These are phyloP conservation scores for Lepilemur ruficaudatus DNA, from an alignment of 2,797 vertebrate genomes.

Conservation along the genomic window DNA sequence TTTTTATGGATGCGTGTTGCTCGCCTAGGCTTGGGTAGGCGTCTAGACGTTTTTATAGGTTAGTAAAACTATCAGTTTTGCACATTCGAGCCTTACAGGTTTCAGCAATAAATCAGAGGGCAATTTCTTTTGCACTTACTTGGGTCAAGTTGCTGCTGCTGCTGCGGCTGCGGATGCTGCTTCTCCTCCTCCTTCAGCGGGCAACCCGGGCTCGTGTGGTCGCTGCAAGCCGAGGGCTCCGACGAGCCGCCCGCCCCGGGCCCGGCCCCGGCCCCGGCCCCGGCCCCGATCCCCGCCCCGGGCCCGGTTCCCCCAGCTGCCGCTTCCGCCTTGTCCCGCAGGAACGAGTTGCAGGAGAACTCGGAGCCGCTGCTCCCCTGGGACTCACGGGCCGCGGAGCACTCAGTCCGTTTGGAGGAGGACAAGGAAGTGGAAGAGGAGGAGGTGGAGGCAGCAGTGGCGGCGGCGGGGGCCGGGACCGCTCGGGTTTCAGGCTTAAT, in stretches of 20 bases:
- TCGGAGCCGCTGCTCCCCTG: constrained; percentile 88
- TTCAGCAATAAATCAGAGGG: constrained; percentile 96
- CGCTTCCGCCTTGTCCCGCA: constrained; percentile 84
- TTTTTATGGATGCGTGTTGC: constrained; percentile 89
- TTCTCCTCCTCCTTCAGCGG: constrained; percentile 96
- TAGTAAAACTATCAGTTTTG: constrained; percentile 99
- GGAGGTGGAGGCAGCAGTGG: constrained; percentile 82
- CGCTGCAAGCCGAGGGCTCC: constrained; percentile 89
- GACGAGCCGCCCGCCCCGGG: constrained; percentile 81
- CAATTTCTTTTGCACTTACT: constrained; percentile 96
- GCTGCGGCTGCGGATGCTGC: constrained; percentile 88
- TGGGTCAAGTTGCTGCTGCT: constrained; percentile 94
- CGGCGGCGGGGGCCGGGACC: constrained; percentile 81
- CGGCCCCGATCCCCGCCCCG: constrained; percentile 40
- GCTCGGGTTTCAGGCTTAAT: constrained; percentile 92
- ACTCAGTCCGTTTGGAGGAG: constrained; percentile 87
- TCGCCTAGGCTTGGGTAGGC: constrained; percentile 90
- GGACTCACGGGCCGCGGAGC: constrained; percentile 86
- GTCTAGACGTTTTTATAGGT: constrained; percentile 99
- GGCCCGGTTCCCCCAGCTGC: constrained; percentile 77
- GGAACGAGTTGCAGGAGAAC: constrained; percentile 87
- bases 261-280: constrained; percentile 63
- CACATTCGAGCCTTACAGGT: constrained; percentile 96
- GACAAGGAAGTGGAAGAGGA: constrained; percentile 86
- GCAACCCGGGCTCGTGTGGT: constrained; percentile 90